Evolutionary conservation across 2,888 invertebrate genomes (phyloP), one percentile per base, ranked within the genome.

Genomic region (Zygogramma bicolorata): DNA sequence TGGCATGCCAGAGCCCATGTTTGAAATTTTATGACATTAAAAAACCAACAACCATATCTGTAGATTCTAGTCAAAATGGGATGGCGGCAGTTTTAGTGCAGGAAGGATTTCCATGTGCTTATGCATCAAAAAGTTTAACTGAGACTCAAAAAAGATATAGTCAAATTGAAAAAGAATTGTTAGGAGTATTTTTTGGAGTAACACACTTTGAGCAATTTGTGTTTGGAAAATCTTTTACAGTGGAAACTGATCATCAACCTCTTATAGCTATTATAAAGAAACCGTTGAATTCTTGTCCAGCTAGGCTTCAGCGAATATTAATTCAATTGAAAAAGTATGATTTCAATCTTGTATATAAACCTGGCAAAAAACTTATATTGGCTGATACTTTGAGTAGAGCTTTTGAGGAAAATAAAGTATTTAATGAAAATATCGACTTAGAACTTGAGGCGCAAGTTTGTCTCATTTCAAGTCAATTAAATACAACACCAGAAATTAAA

Each of bases 61-160:
- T 79, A 5, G 82, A 82, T 77, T 70, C 77, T 6, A 79, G 78
- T 31, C 46, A 75, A 70, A 60, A 40, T 59, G 83, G 81, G 5
- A 18, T 81, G 27, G 83, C 81, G 20, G 79, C 81, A n/a, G 73
- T 72, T 27, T 68, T 81, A 2, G 42, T 81, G n/a, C 81, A 83
- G 75, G n/a, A 58, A 7, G 58, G 53, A 13, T 3, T 7, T 8
- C n/a, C 27, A 18, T 58, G 15, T n/a, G 58, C 31, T 13, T 15
- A 58, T 58, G 58, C 58, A 58, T 27, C 27, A 4, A 22, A 10
- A 27, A 1, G 18, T 29, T n/a, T 58, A 10, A 58, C 58, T 7
- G 18, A 53, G 13, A 8, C 53, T 10, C 6, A 53, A 20, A 5
- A 15, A 53, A 15, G 18, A 3, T 53, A 53, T 18, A 18, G 18